Percentiles rank a stretch among this genome's conserved stretches.
Evolutionary conservation across 2,113 vertebrate species (phyloP).

Genomic region (Varanus komodoensis): DNA sequence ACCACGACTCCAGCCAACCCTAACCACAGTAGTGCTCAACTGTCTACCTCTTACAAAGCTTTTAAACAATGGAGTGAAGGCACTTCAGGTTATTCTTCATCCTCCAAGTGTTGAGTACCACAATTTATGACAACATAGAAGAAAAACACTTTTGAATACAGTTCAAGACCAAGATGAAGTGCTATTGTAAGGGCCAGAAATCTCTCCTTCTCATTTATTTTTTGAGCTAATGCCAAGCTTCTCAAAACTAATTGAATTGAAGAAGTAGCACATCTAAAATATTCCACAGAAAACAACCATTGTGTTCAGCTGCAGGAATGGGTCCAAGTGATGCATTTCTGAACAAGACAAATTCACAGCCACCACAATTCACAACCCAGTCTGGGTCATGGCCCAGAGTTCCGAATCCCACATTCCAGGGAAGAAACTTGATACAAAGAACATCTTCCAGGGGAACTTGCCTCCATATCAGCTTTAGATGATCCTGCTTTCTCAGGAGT

Average conservation of each 20-base stretch:
- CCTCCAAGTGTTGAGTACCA: background rate
- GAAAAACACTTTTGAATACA: constrained; percentile 27
- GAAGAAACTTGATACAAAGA: background rate
- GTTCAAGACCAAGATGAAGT: background rate
- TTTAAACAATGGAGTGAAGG: background rate
- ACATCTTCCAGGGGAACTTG: background rate
- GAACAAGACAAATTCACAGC: too few species aligned
- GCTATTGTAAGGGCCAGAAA: constrained; percentile 31
- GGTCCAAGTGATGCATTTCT: background rate
- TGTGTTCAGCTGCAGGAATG: background rate
- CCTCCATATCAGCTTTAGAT: background rate
- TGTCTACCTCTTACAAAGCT: background rate
- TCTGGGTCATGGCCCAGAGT: background rate
- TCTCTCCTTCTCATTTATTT: constrained; percentile 43
- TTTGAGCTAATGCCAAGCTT: constrained; percentile 54
- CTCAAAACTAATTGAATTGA: constrained; percentile 61
- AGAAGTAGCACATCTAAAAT: constrained; percentile 61
- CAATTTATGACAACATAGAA: constrained; percentile 55
- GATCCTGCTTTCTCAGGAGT: background rate
- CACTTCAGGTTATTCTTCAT: background rate
- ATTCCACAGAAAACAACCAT: constrained; percentile 55
- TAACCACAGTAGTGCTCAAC: background rate
- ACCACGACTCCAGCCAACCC: background rate
- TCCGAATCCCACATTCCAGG: background rate
- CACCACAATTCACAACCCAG: background rate